Conservation (phyloP, 2,797 vertebrate species). For the Chloroceryle inda region DNA sequence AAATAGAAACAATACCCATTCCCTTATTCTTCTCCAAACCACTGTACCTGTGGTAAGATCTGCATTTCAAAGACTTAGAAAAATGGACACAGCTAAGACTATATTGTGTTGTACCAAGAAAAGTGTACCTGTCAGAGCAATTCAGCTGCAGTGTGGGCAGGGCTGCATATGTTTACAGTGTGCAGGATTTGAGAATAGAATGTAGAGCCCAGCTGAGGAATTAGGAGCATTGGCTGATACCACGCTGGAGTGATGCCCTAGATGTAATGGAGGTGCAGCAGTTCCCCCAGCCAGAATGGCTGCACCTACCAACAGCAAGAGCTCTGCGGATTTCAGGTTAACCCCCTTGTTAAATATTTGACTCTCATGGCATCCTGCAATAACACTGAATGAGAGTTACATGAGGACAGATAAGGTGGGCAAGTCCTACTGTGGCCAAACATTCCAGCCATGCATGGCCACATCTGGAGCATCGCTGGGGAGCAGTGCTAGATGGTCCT, state of each 20-base stretch:
- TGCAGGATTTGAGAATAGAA: background rate
- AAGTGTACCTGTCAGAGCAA: background rate
- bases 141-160: accelerated
- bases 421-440: background rate
- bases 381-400: background rate
- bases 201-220: background rate
- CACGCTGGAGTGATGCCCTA: accelerated
- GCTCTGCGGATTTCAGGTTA: background rate
- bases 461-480: background rate
- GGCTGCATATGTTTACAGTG: background rate
- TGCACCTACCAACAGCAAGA: background rate
- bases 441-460: background rate
- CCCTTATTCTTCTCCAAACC: background rate
- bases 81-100: background rate
- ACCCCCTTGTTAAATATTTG: background rate
- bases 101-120: background rate
- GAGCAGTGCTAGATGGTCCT: background rate
- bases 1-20: background rate
- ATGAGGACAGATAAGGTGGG: background rate
- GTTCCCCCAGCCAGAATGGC: background rate
- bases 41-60: background rate
- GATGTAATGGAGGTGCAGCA: background rate
- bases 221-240: accelerated
- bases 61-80: background rate
- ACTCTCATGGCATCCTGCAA: background rate